Base-by-base conservation (phyloP, 2,113 vertebrate genomes). In the Asarcornis scutulata region DNA sequence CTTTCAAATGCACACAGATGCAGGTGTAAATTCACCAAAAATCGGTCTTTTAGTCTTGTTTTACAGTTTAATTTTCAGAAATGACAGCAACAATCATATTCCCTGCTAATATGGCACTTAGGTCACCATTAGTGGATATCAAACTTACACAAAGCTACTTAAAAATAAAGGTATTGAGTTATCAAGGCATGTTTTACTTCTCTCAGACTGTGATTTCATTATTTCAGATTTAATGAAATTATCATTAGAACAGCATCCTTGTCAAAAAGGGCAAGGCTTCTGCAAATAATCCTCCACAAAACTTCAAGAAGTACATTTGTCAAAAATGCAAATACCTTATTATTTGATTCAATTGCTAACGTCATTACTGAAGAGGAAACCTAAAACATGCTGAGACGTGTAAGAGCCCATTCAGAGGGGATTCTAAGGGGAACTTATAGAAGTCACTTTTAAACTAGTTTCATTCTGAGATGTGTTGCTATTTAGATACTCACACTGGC, bases 111-210 rank as follows among this genome's bases (percentile, higher is more conserved):
- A 62, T 0, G 18, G 52, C 71, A 95, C 66, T 89, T 91, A 76
- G 50, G 59, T 91, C 74, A 84, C 52, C 11, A 95, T 96, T 89
- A 95, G 81, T 60, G 32, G 91, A 94, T 71, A 55, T 75, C 86
- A 95, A 95, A 96, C 25, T 73, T 90, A 94, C 13, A 34, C 58
- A 97, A 94, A 80, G 95, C 88, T 73, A 81, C 52, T 89, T 94
- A 13, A 48, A 96, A 91, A 22, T 48, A 48, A 93, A 88, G 88
- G 95, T 93, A 94, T 52, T 96, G 73, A 91, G 91, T 67, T 97
- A 71, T 94, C 87, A 94, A 78, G 88, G 55, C 36, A 44, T 20
- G 1, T 78, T 95, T 90, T 74, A 90, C 72, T 93, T 93, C 80
- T 17, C 44, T 89, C n/a, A 42, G 94, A 67, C 14, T 56, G 32